Evolutionary conservation across 2,797 vertebrate species (phyloP).

Genomic region (Cercopithecus mitis): DNA sequence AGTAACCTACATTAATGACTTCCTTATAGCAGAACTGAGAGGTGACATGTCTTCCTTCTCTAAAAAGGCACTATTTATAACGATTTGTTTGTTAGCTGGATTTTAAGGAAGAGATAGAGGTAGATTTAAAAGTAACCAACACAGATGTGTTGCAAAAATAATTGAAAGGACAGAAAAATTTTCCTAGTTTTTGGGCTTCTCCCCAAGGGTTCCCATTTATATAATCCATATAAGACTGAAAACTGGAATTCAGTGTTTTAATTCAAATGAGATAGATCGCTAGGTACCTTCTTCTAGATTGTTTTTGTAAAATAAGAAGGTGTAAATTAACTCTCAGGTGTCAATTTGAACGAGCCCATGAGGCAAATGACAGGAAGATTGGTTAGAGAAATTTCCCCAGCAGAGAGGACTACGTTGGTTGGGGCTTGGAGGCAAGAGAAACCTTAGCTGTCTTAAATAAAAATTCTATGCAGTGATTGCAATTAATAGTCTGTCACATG

Average conservation of each 20-base stretch:
- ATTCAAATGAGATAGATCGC: constrained; percentile 30
- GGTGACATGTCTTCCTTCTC: not conserved
- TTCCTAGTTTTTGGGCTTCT: not conserved
- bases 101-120: not conserved
- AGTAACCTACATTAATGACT: not conserved
- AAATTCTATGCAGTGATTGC: constrained; percentile 55
- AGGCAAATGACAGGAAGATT: constrained; percentile 54
- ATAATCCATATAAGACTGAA: not conserved
- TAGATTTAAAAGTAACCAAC: constrained; percentile 18
- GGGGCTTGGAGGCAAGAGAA: constrained; percentile 28
- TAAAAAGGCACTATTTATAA: constrained; percentile 30
- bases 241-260: constrained; percentile 55
- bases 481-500: constrained; percentile 63
- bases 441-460: constrained; percentile 38
- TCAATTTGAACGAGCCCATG: constrained; percentile 59
- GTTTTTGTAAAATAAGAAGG: constrained; percentile 50
- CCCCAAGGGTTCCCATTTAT: not conserved
- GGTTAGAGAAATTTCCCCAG: constrained; percentile 49
- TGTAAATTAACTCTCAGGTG: constrained; percentile 58
- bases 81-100: constrained; percentile 24
- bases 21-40: constrained; percentile 33
- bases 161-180: constrained; percentile 10
- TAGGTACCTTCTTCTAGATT: constrained; percentile 37
- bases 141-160: constrained; percentile 6
- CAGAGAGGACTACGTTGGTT: not conserved